Conservation (phyloP, 2,888 invertebrate species). For the Mellilla xanthometata region DNA sequence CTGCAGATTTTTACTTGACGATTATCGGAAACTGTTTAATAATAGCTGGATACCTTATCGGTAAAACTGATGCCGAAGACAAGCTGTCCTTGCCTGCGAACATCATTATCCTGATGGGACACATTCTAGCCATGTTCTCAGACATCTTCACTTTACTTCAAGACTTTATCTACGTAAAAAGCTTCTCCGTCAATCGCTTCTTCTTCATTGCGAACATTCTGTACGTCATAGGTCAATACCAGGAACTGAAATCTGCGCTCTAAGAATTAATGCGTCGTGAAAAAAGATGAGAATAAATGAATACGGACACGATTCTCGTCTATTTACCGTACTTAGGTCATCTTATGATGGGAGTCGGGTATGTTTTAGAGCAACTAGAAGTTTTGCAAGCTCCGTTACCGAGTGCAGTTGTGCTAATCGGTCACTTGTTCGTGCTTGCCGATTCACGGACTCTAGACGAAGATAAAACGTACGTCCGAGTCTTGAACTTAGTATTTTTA, state of each 20-base stretch:
- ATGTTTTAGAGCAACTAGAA: conserved; percentile 58
- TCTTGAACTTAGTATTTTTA: conserved; percentile 56
- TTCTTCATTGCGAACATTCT: conserved; percentile 46
- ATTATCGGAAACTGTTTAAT: conserved; percentile 40
- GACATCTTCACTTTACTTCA: conserved; percentile 33
- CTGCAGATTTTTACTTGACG: conserved; percentile 39
- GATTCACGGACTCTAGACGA: conserved; percentile 50
- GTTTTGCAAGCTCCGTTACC: conserved; percentile 54
- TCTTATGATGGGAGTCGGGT: conserved; percentile 62
- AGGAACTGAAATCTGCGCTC: conserved; percentile 36
- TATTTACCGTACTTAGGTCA: conserved; percentile 63
- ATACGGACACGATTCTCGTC: conserved; percentile 33
- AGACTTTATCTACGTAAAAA: conserved; percentile 33
- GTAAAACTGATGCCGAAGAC: conserved; percentile 31
- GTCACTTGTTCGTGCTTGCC: conserved; percentile 57
- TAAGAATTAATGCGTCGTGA: conserved; percentile 9
- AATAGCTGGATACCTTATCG: conserved; percentile 40
- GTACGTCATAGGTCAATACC: conserved; percentile 45
- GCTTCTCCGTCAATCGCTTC: conserved; percentile 35
- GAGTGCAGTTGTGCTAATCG: conserved; percentile 61
- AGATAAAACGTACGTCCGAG: conserved; percentile 44
- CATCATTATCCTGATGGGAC: conserved; percentile 39
- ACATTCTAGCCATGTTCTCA: conserved; percentile 37
- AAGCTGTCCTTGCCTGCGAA: conserved; percentile 32
- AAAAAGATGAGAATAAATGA: conserved; percentile 38